Evolutionary conservation across 2,113 vertebrate species (phyloP), one percentile per base, ranked within the genome.

Genomic region (Sterna hirundo): DNA sequence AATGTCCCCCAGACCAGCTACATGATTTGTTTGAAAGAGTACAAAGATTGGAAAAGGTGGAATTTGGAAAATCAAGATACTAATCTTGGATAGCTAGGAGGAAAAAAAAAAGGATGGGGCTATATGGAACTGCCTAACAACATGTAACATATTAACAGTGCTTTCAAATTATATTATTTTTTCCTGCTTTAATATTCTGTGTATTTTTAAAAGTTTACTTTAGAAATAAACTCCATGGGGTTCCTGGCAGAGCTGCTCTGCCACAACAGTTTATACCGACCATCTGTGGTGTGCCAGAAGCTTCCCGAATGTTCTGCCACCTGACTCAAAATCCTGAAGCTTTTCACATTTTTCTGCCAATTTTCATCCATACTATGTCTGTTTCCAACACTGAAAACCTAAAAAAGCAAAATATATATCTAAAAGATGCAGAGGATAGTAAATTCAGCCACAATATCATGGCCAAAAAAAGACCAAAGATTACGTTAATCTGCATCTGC

Each of bases 221-320:
- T 95, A 96, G 94, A 96, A 96, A 96, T 97, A 97, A 98, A 97
- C 96, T 97, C 97, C 83, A 85, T 68, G 94, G 96, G 96, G 94
- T 94, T 97, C 93, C 97, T 98, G 98, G 97, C 97, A 98, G 96
- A 97, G 93, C 94, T 91, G 88, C 80, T 90, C 94, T 96, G 92
- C 96, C 97, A 98, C 95, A 95, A 97, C 97, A 98, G 96, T 98
- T 98, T 97, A 96, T 95, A 95, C 51, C 88, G 2, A 95, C 98
- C 98, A 98, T 98, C 98, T 98, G 98, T 97, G 94, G 91, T 94
- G 94, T 97, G 89, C 95, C 97, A 98, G 97, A 97, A 98, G 96
- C 96, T 98, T 97, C 97, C 98, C 97, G 97, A 96, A 98, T 97
- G 97, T 93, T 96, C 98, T 96, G 97, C 97, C 97, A 98, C 98